Evolutionary conservation across 2,113 vertebrate species (phyloP), one percentile per base, ranked within the genome.

Genomic region (Riparia riparia): DNA sequence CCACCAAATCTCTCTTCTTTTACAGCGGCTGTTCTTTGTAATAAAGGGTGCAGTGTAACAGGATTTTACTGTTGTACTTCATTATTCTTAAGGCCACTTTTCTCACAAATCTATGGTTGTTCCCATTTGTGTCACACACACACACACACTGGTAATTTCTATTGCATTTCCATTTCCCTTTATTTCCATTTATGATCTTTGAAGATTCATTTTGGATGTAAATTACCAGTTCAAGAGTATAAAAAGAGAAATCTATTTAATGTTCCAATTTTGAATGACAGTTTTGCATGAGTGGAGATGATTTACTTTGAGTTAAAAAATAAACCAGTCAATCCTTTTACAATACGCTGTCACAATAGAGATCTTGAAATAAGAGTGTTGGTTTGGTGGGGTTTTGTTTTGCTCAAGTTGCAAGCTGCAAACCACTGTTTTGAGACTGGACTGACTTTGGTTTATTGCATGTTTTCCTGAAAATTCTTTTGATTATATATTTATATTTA

Each of bases 241-340:
- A 80, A 82, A 95, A 69, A 86, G 22, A 83, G 82, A 78, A 82
- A 41, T 41, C 49, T 86, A 15, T 83, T 83, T 90, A 76, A 81
- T 76, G n/a, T 74, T 95, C 34, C 34, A 18, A 34, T 57, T 58
- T 10, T 83, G 85, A 87, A 34, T 95, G 93, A 72, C 4, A 25
- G 66, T 22, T 92, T 93, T 80, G 42, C 50, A 49, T 63, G 64
- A 90, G 76, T 80, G 89, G 31, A 47, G 63, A 54, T 91, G 70
- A 86, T 90, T 89, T 60, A 82, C 54, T 93, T 57, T 29, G 68
- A 86, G 81, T 22, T 95, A 70, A 84, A 74, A 91, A 95, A 82
- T 76, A 93, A 80, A 65, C 87, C 54, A 84, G 64, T 86, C 87
- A 76, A 20, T 94, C 51, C 66, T 95, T 70, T 65, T 69, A 41